Conservation (phyloP, 2,888 invertebrate species). For the Thysanoteuthis rhombus region DNA sequence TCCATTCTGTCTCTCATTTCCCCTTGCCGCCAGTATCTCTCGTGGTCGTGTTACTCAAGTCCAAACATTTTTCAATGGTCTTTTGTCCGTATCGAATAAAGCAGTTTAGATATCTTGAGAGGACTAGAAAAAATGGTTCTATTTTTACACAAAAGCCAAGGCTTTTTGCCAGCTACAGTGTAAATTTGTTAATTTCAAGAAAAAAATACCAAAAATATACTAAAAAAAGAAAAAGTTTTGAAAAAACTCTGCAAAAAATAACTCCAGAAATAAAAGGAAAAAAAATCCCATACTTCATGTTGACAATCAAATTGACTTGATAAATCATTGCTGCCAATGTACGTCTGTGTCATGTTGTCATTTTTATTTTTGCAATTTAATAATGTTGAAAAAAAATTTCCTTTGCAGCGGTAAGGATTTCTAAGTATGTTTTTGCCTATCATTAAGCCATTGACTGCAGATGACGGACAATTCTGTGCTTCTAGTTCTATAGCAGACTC, state of each 20-base stretch:
- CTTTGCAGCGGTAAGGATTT: too few relatives aligned
- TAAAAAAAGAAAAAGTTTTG: not conserved
- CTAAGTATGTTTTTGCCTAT: too few relatives aligned
- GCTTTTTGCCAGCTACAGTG: constrained; percentile 27
- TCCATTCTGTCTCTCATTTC: not conserved
- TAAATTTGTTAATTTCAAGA: constrained; percentile 30
- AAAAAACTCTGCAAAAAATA: not conserved
- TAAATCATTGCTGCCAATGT: constrained; percentile 30
- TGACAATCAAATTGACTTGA: constrained; percentile 29
- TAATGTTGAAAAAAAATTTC: not conserved
- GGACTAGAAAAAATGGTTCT: constrained; percentile 19
- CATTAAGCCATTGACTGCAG: too few relatives aligned
- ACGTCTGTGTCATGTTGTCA: not conserved
- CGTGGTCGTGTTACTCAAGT: not conserved
- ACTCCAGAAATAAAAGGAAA: not conserved
- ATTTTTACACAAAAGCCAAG: constrained; percentile 24
- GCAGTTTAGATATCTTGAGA: not conserved
- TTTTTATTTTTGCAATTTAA: not conserved
- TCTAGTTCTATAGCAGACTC: too few relatives aligned
- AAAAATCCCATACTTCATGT: constrained; percentile 24
- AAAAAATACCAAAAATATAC: constrained; percentile 25
- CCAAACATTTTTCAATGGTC: not conserved
- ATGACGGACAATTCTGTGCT: too few relatives aligned
- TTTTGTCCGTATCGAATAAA: not conserved
- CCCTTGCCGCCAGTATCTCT: not conserved